Percentiles rank a stretch among this genome's conserved stretches.
Conservation (phyloP, 2,113 vertebrate genomes). For the Clinocottus analis region DNA sequence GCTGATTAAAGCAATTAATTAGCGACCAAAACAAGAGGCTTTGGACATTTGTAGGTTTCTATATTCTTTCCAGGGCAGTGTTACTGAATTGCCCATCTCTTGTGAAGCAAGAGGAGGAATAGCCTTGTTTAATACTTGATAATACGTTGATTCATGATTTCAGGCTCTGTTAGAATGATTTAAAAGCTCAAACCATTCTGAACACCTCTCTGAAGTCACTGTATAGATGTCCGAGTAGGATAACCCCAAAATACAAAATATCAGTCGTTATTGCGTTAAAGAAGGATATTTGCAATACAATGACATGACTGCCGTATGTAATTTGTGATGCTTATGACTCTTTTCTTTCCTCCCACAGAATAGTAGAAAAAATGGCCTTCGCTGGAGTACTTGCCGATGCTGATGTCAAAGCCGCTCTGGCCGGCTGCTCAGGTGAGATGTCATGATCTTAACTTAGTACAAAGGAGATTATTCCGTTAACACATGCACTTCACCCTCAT, state of each 20-base stretch:
- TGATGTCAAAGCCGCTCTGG: constrained; percentile 83
- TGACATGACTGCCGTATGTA: background rate
- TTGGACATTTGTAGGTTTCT: background rate
- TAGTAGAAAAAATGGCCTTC: constrained; percentile 81
- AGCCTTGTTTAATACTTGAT: background rate
- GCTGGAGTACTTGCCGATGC: constrained; percentile 81
- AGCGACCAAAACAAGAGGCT: background rate
- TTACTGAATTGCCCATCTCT: background rate
- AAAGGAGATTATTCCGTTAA: background rate
- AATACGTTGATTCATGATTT: background rate
- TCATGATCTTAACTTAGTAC: background rate
- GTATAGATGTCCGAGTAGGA: background rate
- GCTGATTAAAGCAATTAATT: constrained; percentile 2
- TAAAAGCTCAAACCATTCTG: background rate
- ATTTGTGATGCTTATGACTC: constrained; percentile 11
- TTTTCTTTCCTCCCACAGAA: constrained; percentile 55
- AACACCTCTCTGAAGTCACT: background rate
- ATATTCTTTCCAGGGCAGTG: background rate
- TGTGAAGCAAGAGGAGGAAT: background rate
- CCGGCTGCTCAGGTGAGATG: constrained; percentile 82
- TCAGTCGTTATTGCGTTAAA: background rate
- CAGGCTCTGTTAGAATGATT: background rate
- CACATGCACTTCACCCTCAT: background rate
- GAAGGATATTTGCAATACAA: background rate
- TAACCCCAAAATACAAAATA: background rate